Evolutionary conservation across 2,113 vertebrate species (phyloP).

Genomic region (Tichodroma muraria): DNA sequence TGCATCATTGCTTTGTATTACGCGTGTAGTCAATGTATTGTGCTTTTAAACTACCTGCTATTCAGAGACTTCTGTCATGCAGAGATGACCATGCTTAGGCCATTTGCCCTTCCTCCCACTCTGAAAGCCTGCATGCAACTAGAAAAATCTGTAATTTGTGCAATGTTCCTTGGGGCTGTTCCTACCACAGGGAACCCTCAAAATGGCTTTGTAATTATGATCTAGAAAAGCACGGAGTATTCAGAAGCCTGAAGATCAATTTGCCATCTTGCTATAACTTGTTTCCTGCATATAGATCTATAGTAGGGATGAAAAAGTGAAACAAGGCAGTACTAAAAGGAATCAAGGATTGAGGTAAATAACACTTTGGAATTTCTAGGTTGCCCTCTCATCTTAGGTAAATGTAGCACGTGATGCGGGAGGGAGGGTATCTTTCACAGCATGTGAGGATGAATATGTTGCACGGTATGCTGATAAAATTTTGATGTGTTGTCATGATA

Average conservation of each 20-base stretch:
- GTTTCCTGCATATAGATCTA: neutral
- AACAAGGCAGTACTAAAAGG: neutral
- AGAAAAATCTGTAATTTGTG: neutral
- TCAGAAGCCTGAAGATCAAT: neutral
- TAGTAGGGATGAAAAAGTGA: neutral
- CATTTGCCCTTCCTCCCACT: neutral
- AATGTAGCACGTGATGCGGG: neutral
- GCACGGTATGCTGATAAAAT: neutral
- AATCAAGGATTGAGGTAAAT: neutral
- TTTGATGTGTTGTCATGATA: neutral
- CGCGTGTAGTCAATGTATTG: neutral
- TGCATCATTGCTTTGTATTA: neutral
- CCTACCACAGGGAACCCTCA: neutral
- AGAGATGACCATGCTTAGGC: neutral
- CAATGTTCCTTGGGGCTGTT: rapidly evolving
- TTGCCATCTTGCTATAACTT: neutral
- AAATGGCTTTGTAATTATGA: neutral
- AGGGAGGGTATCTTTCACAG: neutral
- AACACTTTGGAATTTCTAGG: neutral
- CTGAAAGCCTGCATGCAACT: neutral
- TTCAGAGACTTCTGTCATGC: neutral
- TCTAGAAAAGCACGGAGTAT: neutral
- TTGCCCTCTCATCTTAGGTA: neutral
- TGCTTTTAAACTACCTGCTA: neutral
- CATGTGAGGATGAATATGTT: neutral